These are phyloP conservation scores for Sitophilus oryzae DNA, from an alignment of 1,140 invertebrate genomes.

Conservation along the genomic window DNA sequence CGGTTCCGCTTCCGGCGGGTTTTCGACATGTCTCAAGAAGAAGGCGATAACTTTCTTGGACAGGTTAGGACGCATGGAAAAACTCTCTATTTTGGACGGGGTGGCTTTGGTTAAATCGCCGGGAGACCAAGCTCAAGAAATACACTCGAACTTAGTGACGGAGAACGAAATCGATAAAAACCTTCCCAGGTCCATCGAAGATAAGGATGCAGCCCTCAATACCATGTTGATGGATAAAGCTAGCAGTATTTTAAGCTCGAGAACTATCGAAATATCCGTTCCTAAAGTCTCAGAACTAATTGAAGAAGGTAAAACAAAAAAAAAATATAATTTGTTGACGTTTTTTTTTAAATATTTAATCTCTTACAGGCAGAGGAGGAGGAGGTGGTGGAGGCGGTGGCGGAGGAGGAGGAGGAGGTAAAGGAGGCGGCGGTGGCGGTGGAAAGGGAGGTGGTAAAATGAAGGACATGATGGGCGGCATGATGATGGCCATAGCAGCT, in stretches of 20 bases:
- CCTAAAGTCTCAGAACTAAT: conserved; percentile 58
- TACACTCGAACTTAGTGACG: conserved; percentile 44
- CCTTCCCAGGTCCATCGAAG: conserved; percentile 55
- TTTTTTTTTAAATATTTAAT: conserved; percentile 10
- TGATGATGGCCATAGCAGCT: conserved; percentile 72
- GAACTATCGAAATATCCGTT: conserved; percentile 66
- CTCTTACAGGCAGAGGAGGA: conserved; percentile 54
- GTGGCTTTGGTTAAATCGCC: conserved; percentile 58
- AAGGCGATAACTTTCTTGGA: conserved; percentile 72
- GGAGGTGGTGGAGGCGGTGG: conserved; percentile 12
- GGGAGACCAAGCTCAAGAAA: conserved; percentile 32
- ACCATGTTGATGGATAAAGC: conserved; percentile 64
- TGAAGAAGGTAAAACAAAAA: conserved; percentile 59
- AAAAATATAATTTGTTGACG: conserved; percentile 13
- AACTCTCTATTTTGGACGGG: conserved; percentile 58
- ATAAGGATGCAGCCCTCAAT: conserved; percentile 59
- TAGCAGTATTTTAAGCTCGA: conserved; percentile 63
- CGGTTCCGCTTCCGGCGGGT: conserved; percentile 50
- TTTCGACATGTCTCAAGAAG: conserved; percentile 70
- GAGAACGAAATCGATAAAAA: conserved; percentile 62
- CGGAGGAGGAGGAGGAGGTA: conserved; percentile 22
- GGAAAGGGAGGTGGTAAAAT: conserved; percentile 48
- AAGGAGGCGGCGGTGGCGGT: conserved; percentile 12
- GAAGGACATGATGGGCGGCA: conserved; percentile 79
- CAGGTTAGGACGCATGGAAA: conserved; percentile 60